Conservation (phyloP, 2,113 vertebrate species). For the Pomatostomus ruficeps region DNA sequence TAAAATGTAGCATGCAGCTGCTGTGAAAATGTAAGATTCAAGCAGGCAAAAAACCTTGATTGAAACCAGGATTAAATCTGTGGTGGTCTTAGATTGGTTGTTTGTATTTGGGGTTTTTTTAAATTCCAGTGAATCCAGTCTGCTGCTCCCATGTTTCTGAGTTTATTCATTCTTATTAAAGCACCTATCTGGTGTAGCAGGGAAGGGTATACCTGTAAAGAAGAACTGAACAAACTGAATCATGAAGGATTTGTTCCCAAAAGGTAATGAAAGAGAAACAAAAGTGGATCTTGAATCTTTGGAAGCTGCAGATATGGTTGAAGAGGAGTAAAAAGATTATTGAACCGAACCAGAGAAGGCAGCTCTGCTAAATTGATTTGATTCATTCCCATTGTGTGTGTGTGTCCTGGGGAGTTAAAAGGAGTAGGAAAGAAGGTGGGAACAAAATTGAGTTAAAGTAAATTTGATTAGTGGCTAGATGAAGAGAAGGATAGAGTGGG, state of each 20-base stretch:
- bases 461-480: background rate
- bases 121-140: background rate
- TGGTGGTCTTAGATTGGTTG: background rate
- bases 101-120: background rate
- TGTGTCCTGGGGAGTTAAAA: background rate
- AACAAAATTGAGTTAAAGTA: background rate
- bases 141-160: background rate
- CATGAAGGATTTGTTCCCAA: background rate
- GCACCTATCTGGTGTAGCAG: background rate
- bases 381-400: background rate
- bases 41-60: background rate
- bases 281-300: background rate
- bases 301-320: background rate
- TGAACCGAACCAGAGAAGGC: background rate
- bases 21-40: background rate
- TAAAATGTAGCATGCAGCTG: background rate
- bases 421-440: background rate
- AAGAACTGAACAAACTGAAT: background rate
- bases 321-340: background rate
- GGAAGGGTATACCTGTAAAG: background rate
- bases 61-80: background rate
- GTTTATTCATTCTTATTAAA: background rate
- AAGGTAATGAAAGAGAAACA: background rate
- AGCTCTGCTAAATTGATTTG: background rate
- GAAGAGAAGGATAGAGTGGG: background rate